Conservation (phyloP, 2,888 invertebrate genomes). For the Aphelenchoides bicaudatus region DNA sequence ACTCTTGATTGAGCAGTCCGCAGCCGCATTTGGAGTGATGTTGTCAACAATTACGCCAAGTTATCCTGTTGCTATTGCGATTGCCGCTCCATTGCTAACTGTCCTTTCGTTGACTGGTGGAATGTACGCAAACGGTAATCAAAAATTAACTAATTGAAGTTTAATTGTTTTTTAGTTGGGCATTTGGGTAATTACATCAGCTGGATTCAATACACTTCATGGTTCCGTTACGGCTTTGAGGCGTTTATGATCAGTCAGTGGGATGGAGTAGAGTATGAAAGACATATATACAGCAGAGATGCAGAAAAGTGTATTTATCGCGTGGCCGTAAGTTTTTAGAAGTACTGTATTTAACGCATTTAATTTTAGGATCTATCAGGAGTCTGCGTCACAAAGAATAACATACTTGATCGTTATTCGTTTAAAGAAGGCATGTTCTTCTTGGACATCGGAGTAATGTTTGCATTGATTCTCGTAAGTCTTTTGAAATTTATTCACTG, state of each 20-base stretch:
- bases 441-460: too few species aligned
- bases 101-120: conserved; percentile 54
- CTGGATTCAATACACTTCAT: not conserved
- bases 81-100: conserved; percentile 53
- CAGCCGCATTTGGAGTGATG: conserved; percentile 43
- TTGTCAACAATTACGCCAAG: conserved; percentile 43
- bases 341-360: too few species aligned
- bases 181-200: not conserved
- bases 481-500: too few species aligned
- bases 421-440: too few species aligned
- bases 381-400: too few species aligned
- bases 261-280: not conserved
- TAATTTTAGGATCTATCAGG: too few species aligned
- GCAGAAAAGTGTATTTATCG: too few species aligned
- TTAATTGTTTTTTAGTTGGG: not conserved
- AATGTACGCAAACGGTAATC: conserved; percentile 51
- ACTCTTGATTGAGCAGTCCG: conserved; percentile 49
- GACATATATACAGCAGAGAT: not conserved
- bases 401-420: too few species aligned
- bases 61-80: conserved; percentile 51
- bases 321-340: too few species aligned
- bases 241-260: conserved; percentile 61
- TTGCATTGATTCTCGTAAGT: too few species aligned
- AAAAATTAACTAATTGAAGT: not conserved
- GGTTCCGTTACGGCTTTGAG: conserved; percentile 62